phyloP scores from a whole-genome alignment of 64 coral and sea anemone species.

The Pocillopora damicornis region DNA sequence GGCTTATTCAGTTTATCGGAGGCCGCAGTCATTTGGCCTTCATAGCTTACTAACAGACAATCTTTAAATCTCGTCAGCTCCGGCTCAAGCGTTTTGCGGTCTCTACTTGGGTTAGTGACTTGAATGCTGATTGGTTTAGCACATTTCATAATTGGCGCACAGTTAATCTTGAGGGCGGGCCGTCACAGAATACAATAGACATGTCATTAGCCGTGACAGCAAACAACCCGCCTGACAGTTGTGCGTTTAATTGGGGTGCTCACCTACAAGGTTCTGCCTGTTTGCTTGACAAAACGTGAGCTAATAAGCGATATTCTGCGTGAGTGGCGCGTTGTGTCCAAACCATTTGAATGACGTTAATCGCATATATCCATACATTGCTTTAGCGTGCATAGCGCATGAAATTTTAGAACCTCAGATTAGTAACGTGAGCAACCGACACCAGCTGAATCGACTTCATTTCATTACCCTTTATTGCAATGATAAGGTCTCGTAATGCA shows the following conservation, averaged over 20 bases:
- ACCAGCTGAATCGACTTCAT: too few relatives aligned
- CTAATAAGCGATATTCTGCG: constrained; percentile 33
- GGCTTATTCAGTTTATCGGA: constrained; percentile 12
- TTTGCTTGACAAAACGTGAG: constrained; percentile 23
- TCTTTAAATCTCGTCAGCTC: constrained; percentile 43
- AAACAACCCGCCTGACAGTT: constrained; percentile 28
- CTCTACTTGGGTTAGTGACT: constrained; percentile 11
- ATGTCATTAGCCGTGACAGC: constrained; percentile 44
- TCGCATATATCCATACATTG: background rate
- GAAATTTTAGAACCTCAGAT: too few relatives aligned
- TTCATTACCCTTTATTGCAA: too few relatives aligned
- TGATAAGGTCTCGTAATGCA: too few relatives aligned
- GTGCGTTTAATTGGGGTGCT: constrained; percentile 38
- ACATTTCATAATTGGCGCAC: constrained; percentile 26
- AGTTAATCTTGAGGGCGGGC: constrained; percentile 40
- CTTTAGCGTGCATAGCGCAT: too few relatives aligned
- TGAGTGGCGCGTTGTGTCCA: background rate
- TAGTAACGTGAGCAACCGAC: too few relatives aligned
- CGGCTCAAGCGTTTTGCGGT: constrained; percentile 29
- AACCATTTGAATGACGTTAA: background rate
- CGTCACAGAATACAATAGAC: constrained; percentile 23
- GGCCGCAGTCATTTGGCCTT: constrained; percentile 28
- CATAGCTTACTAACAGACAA: constrained; percentile 43
- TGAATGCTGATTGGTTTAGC: constrained; percentile 25
- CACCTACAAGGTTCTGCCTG: constrained; percentile 7